phyloP scores from a whole-genome alignment of 2,888 invertebrate species.

The Rugalucina vietnamica region DNA sequence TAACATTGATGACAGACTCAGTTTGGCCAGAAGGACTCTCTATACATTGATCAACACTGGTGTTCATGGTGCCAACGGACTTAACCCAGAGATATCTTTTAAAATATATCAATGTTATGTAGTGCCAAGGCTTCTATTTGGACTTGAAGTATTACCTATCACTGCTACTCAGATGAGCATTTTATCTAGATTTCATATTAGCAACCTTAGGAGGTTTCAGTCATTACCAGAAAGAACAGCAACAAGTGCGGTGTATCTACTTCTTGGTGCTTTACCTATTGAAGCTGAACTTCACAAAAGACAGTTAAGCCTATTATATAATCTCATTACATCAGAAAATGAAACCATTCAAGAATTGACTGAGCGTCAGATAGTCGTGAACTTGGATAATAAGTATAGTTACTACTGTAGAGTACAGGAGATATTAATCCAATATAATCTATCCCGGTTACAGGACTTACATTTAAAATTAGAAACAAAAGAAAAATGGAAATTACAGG shows the following conservation, averaged over 20 bases:
- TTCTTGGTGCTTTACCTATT: conserved; percentile 2
- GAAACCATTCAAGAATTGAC: background rate
- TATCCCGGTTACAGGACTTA: background rate
- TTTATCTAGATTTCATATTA: background rate
- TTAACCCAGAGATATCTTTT: background rate
- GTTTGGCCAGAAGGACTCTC: background rate
- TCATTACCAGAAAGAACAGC: background rate
- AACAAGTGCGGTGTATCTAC: conserved; percentile 2
- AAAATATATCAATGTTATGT: conserved; percentile 15
- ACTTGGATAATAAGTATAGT: background rate
- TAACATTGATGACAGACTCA: background rate
- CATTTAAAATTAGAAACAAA: background rate
- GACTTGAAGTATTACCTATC: conserved; percentile 4
- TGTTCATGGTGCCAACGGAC: conserved; percentile 11
- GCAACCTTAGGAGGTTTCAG: background rate
- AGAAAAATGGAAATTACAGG: background rate
- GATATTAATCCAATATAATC: background rate
- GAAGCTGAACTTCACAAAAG: conserved; percentile 12
- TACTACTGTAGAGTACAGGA: too few species aligned
- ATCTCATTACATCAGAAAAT: background rate
- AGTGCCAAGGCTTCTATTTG: background rate
- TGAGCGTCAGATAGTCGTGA: background rate
- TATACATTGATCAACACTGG: conserved; percentile 7
- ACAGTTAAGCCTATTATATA: background rate
- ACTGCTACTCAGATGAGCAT: background rate